These are phyloP conservation scores for Thymelicus sylvestris DNA, from an alignment of 2,888 invertebrate species.

Conservation along the genomic window DNA sequence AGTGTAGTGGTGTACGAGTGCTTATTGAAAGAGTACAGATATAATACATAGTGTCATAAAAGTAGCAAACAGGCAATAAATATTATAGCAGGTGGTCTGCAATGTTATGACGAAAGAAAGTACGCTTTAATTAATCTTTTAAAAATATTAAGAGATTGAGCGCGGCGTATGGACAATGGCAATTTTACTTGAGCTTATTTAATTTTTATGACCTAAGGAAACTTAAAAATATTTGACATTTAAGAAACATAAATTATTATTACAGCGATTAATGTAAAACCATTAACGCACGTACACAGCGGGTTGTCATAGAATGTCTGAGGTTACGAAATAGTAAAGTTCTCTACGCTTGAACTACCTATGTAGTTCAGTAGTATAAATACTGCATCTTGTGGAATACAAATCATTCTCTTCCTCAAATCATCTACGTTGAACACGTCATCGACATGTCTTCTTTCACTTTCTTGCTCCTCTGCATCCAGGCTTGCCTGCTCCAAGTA, in stretches of 20 bases:
- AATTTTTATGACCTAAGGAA: no score
- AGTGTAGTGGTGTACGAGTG: no score
- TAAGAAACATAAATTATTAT: not conserved
- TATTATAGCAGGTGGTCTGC: no score
- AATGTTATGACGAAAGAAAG: no score
- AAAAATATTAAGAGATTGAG: no score
- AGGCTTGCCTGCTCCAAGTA: constrained; percentile 54
- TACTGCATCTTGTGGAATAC: not conserved
- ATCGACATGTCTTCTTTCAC: constrained; percentile 48
- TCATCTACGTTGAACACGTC: not conserved
- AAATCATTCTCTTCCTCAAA: not conserved
- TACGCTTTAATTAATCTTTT: no score
- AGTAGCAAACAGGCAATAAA: no score
- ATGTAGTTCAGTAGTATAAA: not conserved
- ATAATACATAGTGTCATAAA: no score
- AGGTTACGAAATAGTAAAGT: not conserved
- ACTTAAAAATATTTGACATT: not conserved
- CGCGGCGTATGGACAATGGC: no score
- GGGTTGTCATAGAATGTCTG: not conserved
- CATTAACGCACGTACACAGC: not conserved
- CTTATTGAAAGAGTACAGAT: no score
- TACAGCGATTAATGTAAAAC: no score
- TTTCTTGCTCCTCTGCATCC: constrained; percentile 49
- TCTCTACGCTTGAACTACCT: not conserved
- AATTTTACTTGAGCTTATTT: no score